phyloP scores from a whole-genome alignment of 2,888 invertebrate genomes.

The Aphodius sticticus region DNA sequence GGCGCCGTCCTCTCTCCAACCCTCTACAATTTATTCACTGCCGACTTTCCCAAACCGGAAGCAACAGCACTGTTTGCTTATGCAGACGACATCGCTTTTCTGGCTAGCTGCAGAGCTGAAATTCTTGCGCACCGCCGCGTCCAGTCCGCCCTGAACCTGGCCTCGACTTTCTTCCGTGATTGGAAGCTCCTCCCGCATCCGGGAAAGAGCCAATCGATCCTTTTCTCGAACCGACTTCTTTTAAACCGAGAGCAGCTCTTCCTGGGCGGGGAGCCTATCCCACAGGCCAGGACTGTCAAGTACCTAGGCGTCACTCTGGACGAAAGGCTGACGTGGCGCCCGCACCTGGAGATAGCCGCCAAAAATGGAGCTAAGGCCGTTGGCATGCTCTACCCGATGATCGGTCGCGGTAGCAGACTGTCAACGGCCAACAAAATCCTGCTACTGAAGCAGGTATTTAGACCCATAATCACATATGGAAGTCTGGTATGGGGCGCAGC shows the following conservation, averaged over 20 bases:
- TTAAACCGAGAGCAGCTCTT: neutral
- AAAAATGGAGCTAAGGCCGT: too few relatives aligned
- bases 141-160: neutral
- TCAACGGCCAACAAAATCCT: neutral
- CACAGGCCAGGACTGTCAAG: neutral
- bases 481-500: neutral
- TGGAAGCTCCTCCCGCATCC: neutral
- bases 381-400: too few relatives aligned
- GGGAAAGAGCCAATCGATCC: neutral
- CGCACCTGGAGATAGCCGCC: neutral
- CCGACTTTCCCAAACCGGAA: neutral
- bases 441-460: neutral
- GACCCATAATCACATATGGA: neutral
- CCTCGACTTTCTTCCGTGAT: neutral
- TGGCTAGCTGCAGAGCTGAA: neutral
- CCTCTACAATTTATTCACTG: conserved; percentile 14
- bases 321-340: neutral
- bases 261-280: neutral
- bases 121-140: neutral
- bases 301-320: neutral
- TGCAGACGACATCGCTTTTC: conserved; percentile 15
- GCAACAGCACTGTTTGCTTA: neutral
- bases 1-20: neutral
- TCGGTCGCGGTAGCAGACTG: too few relatives aligned
- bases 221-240: neutral